A percentile compares a stretch with the other conserved stretches of the same genome.
phyloP scores from a whole-genome alignment of 2,113 vertebrate genomes.

The Perognathus longimembris region DNA sequence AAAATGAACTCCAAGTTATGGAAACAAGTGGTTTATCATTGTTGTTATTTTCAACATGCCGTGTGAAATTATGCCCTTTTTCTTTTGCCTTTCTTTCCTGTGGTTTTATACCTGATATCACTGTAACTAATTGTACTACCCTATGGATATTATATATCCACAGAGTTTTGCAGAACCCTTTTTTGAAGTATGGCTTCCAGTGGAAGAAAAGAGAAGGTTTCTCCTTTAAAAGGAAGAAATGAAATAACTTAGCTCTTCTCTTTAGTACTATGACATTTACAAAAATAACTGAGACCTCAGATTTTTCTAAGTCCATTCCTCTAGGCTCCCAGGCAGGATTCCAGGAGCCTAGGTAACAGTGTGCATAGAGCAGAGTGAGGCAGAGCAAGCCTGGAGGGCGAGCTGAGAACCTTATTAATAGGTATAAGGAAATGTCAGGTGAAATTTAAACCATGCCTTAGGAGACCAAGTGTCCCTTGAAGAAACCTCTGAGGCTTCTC shows the following conservation, averaged over 20 bases:
- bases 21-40: too few relatives aligned
- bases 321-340: neutral
- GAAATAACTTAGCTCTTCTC: neutral
- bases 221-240: constrained; percentile 14
- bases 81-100: too few relatives aligned
- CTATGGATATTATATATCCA: too few relatives aligned
- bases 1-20: too few relatives aligned
- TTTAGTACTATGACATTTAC: constrained; percentile 25
- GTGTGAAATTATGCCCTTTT: too few relatives aligned
- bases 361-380: too few relatives aligned
- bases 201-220: neutral
- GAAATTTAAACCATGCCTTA: neutral
- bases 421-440: neutral
- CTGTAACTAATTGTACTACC: too few relatives aligned
- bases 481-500: neutral
- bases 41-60: too few relatives aligned
- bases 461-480: neutral
- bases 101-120: too few relatives aligned
- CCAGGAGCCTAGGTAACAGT: neutral
- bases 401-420: neutral
- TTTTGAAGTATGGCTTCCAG: neutral
- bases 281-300: constrained; percentile 61
- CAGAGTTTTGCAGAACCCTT: neutral
- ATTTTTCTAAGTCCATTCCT: neutral
- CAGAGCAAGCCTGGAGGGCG: too few relatives aligned